Percentiles rank a stretch among this genome's conserved stretches.
Evolutionary conservation across 2,888 invertebrate genomes (phyloP).

Genomic region (Actias luna): DNA sequence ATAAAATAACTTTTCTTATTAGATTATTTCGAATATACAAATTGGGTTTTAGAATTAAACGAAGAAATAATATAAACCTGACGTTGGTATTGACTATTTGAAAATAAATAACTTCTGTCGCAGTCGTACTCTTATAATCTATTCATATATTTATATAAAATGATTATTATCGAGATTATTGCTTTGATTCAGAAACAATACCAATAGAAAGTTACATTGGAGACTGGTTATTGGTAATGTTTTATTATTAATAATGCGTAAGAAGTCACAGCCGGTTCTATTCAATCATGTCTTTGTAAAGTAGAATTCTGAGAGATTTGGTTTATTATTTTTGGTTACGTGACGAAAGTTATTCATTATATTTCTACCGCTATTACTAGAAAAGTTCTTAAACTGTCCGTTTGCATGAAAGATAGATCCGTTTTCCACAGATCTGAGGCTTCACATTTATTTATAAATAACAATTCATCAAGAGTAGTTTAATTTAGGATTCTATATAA

Average conservation of each 20-base stretch:
- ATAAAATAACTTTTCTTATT: background rate
- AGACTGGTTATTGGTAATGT: too few species aligned
- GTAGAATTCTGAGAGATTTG: too few species aligned
- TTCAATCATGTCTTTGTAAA: too few species aligned
- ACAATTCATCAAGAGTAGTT: background rate
- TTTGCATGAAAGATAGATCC: too few species aligned
- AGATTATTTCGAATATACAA: background rate
- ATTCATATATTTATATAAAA: background rate
- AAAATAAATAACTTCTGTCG: background rate
- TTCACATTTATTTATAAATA: background rate
- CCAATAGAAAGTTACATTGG: too few species aligned
- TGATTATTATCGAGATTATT: too few species aligned
- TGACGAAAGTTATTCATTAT: background rate
- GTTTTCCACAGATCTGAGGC: background rate
- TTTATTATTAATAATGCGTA: too few species aligned
- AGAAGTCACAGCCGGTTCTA: too few species aligned
- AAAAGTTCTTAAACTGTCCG: too few species aligned
- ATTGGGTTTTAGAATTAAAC: background rate
- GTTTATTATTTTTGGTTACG: too few species aligned
- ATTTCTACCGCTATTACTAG: too few species aligned
- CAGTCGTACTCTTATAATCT: background rate
- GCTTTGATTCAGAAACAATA: too few species aligned
- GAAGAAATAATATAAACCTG: background rate
- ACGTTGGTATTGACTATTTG: background rate
- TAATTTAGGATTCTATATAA: background rate